Base-by-base conservation (phyloP, 1,140 invertebrate species). In the Drosophila paulistorum region DNA sequence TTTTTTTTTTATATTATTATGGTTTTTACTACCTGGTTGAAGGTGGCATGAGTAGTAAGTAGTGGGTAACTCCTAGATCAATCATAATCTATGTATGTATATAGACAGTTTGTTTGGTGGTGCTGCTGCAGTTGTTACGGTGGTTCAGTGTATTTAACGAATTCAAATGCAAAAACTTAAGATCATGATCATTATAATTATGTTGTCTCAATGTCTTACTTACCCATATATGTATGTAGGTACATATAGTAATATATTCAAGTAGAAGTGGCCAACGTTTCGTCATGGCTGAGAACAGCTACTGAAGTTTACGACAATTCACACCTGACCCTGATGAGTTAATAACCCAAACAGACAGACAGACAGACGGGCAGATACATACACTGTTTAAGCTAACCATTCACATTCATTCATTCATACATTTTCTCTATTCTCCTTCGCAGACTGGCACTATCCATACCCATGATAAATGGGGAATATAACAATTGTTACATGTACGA, bases 401-500 rank as follows among this genome's bases (percentile, higher is more conserved):
- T 17, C n/a, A 45, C 48, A 45, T 48, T 17, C 10, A 51, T 51
- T 51, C 45, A 51, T 33, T 66, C 64, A 45, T n/a, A 30, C 48
- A 54, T 69, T 39, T 33, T 9, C 26, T 41, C 33, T 37, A 30
- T 48, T 66, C 6, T 13, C 37, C 6, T 33, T 33, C 59, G 30
- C 59, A 91, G 90, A 85, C 62, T 91, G 71, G 90, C 90, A 1
- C 82, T 96, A 63, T 94, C 95, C 1, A 96, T 96, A 81, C 95
- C 95, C 4, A 81, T 93, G 20, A 93, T 93, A 41, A 92, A 92
- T 5, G 94, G 94, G 0, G 93, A 93, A 13, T 93, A 92, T 68
- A 94, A 93, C 67, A 95, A 92, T 59, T 97, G 96, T 82, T 90
- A 82, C 1, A 95, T 96, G 94, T 97, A 96, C 90, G 94, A 94